Percentiles rank a stretch among this genome's conserved stretches.
These are phyloP conservation scores for Dinoponera quadriceps DNA, from an alignment of 1,140 invertebrate genomes.

Conservation along the genomic window DNA sequence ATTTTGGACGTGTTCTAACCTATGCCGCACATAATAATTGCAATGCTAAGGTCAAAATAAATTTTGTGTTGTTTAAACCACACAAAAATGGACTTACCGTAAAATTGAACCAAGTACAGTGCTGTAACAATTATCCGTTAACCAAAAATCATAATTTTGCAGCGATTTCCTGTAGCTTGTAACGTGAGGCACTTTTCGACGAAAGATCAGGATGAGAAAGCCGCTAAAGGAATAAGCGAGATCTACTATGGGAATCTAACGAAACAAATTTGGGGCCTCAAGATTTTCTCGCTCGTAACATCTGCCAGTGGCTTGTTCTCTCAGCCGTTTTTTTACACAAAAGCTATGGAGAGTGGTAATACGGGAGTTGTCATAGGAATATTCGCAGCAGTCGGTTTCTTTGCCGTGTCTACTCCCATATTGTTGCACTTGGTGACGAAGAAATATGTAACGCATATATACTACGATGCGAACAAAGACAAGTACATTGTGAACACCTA, in stretches of 20 bases:
- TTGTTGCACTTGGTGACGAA: slow-evolving; percentile 93
- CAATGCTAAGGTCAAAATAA: slow-evolving; percentile 70
- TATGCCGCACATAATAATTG: not conserved
- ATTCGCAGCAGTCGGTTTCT: slow-evolving; percentile 90
- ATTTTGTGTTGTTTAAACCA: not conserved
- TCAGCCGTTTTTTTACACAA: slow-evolving; percentile 91
- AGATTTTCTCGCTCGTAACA: slow-evolving; percentile 92
- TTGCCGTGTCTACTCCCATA: slow-evolving; percentile 93
- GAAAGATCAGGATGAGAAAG: not conserved
- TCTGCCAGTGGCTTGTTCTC: slow-evolving; percentile 89
- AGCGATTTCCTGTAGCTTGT: not conserved
- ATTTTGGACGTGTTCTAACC: slow-evolving; percentile 13
- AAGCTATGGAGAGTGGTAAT: slow-evolving; percentile 86
- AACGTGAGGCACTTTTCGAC: not conserved
- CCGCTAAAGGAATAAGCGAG: slow-evolving; percentile 19
- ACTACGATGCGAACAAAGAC: slow-evolving; percentile 87
- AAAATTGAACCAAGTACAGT: not conserved
- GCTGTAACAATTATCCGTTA: not conserved
- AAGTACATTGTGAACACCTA: slow-evolving; percentile 49
- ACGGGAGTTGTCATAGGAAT: slow-evolving; percentile 87
- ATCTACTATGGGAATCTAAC: slow-evolving; percentile 90
- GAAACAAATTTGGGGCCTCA: slow-evolving; percentile 90
- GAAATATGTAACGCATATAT: slow-evolving; percentile 93
- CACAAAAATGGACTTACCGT: not conserved
- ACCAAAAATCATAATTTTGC: slow-evolving; percentile 11